Evolutionary conservation across 2,113 vertebrate species (phyloP).

Genomic region (Lota lota): DNA sequence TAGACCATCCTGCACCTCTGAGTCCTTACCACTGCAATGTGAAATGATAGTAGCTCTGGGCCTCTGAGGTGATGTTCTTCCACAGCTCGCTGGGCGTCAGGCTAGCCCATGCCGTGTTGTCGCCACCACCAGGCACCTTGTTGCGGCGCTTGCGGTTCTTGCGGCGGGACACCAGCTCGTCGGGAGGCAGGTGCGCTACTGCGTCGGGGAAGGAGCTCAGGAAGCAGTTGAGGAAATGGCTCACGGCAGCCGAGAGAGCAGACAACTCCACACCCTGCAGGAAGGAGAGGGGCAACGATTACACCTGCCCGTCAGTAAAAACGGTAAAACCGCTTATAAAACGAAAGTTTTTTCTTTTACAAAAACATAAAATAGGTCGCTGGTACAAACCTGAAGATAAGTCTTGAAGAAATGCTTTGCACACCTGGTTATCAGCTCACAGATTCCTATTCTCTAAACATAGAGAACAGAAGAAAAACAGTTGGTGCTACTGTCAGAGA

Average conservation of each 20-base stretch:
- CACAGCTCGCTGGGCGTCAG: conserved; percentile 92
- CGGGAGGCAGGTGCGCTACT: conserved; percentile 88
- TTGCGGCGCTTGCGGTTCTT: conserved; percentile 91
- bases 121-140: conserved; percentile 82
- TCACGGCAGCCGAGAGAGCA: conserved; percentile 92
- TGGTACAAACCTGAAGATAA: conserved; percentile 87
- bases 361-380: neutral
- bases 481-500: neutral
- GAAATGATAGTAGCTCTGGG: conserved; percentile 89
- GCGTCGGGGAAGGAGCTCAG: conserved; percentile 94
- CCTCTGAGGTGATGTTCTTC: conserved; percentile 90
- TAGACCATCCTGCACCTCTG: neutral
- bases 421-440: conserved; percentile 92
- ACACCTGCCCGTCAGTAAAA: no score
- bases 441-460: conserved; percentile 90
- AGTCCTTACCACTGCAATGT: conserved; percentile 82
- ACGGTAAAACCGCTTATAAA: no score
- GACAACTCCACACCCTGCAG: conserved; percentile 91
- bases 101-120: conserved; percentile 94
- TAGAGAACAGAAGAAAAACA: neutral
- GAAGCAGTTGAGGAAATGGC: conserved; percentile 98
- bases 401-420: conserved; percentile 98
- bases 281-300: neutral
- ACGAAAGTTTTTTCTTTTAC: no score
- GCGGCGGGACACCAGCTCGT: conserved; percentile 93